phyloP scores from a whole-genome alignment of 2,888 invertebrate genomes.

The Caenorhabditis sp. region DNA sequence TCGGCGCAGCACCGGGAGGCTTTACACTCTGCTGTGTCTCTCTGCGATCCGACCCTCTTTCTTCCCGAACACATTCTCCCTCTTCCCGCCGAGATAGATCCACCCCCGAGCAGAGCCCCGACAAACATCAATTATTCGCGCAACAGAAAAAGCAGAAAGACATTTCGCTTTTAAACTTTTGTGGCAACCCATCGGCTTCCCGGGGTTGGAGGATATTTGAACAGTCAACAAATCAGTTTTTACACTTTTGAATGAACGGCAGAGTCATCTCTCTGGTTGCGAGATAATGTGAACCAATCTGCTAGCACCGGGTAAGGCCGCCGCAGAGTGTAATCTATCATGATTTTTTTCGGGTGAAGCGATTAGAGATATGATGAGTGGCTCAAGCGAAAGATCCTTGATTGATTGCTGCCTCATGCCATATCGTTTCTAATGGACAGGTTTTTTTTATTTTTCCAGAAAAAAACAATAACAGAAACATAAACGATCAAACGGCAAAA shows the following conservation, averaged over 20 bases:
- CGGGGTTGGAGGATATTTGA: conserved; percentile 13
- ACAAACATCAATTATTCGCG: conserved; percentile 43
- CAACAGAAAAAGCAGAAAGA: conserved; percentile 8
- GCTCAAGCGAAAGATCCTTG: neutral
- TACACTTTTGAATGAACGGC: conserved; percentile 16
- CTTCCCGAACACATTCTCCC: conserved; percentile 31
- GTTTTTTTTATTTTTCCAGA: no score
- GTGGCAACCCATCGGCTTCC: conserved; percentile 2
- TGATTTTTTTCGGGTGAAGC: neutral
- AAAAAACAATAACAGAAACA: neutral
- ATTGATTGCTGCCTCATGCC: no score
- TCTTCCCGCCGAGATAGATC: conserved; percentile 35
- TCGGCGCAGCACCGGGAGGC: conserved; percentile 21
- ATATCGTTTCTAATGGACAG: no score
- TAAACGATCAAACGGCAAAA: neutral
- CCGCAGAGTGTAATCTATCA: conserved; percentile 22
- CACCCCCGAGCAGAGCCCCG: conserved; percentile 40
- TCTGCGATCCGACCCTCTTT: conserved; percentile 8
- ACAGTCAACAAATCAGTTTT: conserved; percentile 44
- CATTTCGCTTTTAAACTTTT: conserved; percentile 23
- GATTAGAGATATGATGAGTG: conserved; percentile 12
- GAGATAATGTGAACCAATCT: conserved; percentile 6
- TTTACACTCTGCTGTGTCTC: conserved; percentile 40
- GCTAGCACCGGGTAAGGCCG: neutral
- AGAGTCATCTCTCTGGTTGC: neutral